These are phyloP conservation scores for Poliocrania exsul DNA, from an alignment of 2,797 vertebrate species.

Conservation along the genomic window DNA sequence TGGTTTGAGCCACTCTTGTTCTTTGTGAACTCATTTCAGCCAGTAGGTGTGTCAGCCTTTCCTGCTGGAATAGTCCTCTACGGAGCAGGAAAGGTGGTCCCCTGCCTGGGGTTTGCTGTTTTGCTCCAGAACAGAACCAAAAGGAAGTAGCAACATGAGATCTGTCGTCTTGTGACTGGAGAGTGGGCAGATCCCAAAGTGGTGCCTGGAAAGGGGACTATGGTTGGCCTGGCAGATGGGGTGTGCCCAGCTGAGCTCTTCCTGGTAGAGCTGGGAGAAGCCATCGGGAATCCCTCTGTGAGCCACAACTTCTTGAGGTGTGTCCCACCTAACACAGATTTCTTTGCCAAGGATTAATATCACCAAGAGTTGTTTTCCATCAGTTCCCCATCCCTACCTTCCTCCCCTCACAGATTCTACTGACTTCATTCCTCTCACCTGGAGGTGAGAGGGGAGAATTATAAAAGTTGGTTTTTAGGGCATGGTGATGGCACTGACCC, in stretches of 20 bases:
- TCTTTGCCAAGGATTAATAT: background rate
- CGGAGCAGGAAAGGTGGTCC: background rate
- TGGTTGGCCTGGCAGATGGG: background rate
- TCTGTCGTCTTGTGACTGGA: background rate
- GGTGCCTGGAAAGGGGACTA: background rate
- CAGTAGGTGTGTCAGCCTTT: background rate
- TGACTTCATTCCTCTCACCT: background rate
- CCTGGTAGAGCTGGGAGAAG: background rate
- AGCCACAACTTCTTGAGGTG: background rate
- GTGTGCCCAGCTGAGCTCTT: background rate
- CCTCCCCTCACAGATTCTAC: background rate
- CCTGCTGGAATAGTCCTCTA: background rate
- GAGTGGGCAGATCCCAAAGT: background rate
- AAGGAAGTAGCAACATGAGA: background rate
- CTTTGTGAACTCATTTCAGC: background rate
- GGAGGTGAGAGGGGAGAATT: background rate
- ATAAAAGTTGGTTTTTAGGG: rapidly evolving
- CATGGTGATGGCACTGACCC: background rate
- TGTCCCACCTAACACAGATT: background rate
- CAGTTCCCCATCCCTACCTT: background rate
- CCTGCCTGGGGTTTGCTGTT: background rate
- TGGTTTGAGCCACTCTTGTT: background rate
- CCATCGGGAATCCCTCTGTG: background rate
- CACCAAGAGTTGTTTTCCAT: background rate
- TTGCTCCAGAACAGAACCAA: background rate